These are phyloP conservation scores for Aphidius gifuensis DNA, from an alignment of 1,140 invertebrate genomes.

Conservation along the genomic window DNA sequence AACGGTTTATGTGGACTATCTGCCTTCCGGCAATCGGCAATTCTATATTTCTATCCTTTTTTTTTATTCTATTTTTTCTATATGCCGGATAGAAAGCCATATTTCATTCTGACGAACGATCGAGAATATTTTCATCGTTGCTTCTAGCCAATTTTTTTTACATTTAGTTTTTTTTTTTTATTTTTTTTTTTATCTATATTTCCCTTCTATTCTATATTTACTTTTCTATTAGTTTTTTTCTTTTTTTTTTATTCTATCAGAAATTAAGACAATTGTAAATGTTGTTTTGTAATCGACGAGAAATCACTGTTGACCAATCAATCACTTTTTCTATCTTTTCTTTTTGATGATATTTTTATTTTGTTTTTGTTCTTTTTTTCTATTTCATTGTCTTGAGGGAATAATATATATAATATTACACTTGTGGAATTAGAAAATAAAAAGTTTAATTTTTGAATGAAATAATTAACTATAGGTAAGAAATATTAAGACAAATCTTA, in stretches of 20 bases:
- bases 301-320: too few relatives aligned
- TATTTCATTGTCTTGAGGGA: neutral
- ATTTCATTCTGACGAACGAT: slow-evolving; percentile 53
- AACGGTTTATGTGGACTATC: slow-evolving; percentile 1
- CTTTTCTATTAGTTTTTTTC: slow-evolving; percentile 22
- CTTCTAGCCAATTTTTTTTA: slow-evolving; percentile 31
- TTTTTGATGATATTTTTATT: too few relatives aligned
- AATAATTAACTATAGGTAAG: neutral
- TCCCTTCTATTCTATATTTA: slow-evolving; percentile 6
- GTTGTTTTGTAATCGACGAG: too few relatives aligned
- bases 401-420: neutral
- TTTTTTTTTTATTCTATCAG: slow-evolving; percentile 23
- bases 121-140: slow-evolving; percentile 52
- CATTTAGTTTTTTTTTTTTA: slow-evolving; percentile 9
- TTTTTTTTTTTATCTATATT: too few relatives aligned
- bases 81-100: slow-evolving; percentile 30
- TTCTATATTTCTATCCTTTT: slow-evolving; percentile 16
- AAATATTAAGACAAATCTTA: slow-evolving; percentile 18
- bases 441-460: slow-evolving; percentile 3
- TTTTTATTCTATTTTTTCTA: neutral
- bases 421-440: neutral
- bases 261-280: too few relatives aligned
- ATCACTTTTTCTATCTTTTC: too few relatives aligned
- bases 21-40: slow-evolving; percentile 23
- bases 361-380: too few relatives aligned